Evolutionary conservation across 2,888 invertebrate genomes (phyloP).

Genomic region (Volucella inanis): DNA sequence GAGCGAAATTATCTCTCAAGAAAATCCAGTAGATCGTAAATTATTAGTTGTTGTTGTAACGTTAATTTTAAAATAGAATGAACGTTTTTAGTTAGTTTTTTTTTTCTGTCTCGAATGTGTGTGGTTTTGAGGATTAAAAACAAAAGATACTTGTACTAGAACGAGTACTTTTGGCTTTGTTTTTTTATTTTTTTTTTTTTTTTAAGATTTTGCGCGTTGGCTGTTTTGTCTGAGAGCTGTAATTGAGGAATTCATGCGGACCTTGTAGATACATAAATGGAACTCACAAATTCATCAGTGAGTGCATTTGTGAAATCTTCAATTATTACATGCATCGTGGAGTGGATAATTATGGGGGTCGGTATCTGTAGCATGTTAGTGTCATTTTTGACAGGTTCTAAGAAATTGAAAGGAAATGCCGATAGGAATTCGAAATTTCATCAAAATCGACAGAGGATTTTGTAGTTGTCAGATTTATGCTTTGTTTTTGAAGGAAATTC

Average conservation of each 20-base stretch:
- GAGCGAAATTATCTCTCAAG: slow-evolving; percentile 67
- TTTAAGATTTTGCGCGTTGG: not conserved
- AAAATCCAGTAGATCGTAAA: slow-evolving; percentile 72
- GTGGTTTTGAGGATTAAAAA: slow-evolving; percentile 47
- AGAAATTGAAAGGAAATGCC: no score
- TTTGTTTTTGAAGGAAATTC: no score
- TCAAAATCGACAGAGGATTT: no score
- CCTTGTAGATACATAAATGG: slow-evolving; percentile 53
- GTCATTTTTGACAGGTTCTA: not conserved
- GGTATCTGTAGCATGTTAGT: slow-evolving; percentile 25
- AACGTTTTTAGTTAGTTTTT: not conserved
- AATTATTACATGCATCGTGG: slow-evolving; percentile 63
- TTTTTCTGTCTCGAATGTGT: slow-evolving; percentile 19
- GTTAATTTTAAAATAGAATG: slow-evolving; percentile 71
- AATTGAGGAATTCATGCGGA: slow-evolving; percentile 51
- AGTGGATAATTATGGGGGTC: slow-evolving; percentile 49
- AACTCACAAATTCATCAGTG: slow-evolving; percentile 48
- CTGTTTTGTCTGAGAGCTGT: slow-evolving; percentile 11
- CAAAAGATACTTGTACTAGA: slow-evolving; percentile 38
- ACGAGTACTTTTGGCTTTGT: not conserved
- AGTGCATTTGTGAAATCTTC: slow-evolving; percentile 37
- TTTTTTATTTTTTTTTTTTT: slow-evolving; percentile 11
- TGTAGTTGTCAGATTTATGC: no score
- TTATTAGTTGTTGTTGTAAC: slow-evolving; percentile 63
- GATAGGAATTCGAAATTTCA: no score